These are phyloP conservation scores for Drosophila teissieri DNA, from an alignment of 1,140 invertebrate genomes.

Conservation along the genomic window DNA sequence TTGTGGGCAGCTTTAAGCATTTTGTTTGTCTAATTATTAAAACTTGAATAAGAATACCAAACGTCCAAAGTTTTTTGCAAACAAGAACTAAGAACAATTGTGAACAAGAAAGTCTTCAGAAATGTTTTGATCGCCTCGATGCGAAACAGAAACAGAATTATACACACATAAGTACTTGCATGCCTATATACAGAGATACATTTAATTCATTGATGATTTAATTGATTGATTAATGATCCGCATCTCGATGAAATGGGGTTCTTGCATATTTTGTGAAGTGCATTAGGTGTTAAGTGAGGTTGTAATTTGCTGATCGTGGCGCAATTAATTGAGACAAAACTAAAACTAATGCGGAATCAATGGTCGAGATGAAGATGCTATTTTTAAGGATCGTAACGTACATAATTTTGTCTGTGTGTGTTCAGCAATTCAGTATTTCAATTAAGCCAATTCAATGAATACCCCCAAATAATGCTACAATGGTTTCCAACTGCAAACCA, in stretches of 20 bases:
- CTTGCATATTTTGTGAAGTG: slow-evolving; percentile 44
- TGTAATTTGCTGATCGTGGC: slow-evolving; percentile 46
- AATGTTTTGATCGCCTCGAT: slow-evolving; percentile 44
- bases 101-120: slow-evolving; percentile 79
- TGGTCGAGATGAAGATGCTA: slow-evolving; percentile 15
- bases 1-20: slow-evolving; percentile 76
- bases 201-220: slow-evolving; percentile 5
- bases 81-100: slow-evolving; percentile 75
- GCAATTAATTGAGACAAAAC: slow-evolving; percentile 52
- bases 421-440: slow-evolving; percentile 81
- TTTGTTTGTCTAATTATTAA: slow-evolving; percentile 60
- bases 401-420: slow-evolving; percentile 68
- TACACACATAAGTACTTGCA: slow-evolving; percentile 39
- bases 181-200: slow-evolving; percentile 26
- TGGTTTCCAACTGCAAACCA: slow-evolving; percentile 56
- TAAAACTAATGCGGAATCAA: slow-evolving; percentile 1
- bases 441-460: slow-evolving; percentile 67
- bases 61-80: slow-evolving; percentile 75
- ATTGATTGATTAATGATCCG: slow-evolving; percentile 15
- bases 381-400: slow-evolving; percentile 46
- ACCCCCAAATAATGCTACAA: slow-evolving; percentile 46
- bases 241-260: slow-evolving; percentile 7
- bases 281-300: slow-evolving; percentile 42
- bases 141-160: slow-evolving; percentile 42
- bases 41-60: slow-evolving; percentile 69